A percentile compares a stretch with the other conserved stretches of the same genome.
Conservation (phyloP, 2,888 invertebrate genomes). For the Brachylomia viminalis region DNA sequence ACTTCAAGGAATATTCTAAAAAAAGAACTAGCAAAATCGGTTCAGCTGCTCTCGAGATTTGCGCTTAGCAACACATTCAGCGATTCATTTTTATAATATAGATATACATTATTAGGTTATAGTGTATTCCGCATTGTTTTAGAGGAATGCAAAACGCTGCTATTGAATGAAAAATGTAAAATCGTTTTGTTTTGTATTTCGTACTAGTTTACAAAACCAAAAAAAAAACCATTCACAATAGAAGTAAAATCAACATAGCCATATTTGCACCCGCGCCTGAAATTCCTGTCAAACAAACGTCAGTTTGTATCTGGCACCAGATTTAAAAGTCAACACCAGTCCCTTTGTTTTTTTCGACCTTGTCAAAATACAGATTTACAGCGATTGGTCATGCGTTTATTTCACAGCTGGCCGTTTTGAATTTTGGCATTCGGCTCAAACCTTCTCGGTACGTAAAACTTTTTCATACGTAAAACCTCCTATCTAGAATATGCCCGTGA, state of each 20-base stretch:
- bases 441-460: conserved; percentile 34
- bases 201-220: neutral
- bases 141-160: neutral
- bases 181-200: neutral
- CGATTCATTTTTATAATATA: too few species aligned
- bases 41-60: too few species aligned
- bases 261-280: neutral
- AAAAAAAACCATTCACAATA: conserved; percentile 6
- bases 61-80: too few species aligned
- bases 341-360: conserved; percentile 9
- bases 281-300: conserved; percentile 15
- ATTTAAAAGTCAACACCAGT: conserved; percentile 34
- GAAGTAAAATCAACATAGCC: neutral
- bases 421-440: conserved; percentile 49
- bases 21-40: too few species aligned
- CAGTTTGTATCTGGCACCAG: conserved; percentile 9
- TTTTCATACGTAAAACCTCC: conserved; percentile 40
- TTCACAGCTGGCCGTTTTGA: conserved; percentile 35
- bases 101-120: too few species aligned
- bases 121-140: neutral
- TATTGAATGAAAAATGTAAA: neutral
- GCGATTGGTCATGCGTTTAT: conserved; percentile 42
- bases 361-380: conserved; percentile 50
- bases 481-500: conserved; percentile 51
- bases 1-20: too few species aligned